phyloP scores from a whole-genome alignment of 2,113 vertebrate genomes.

The Lichenostomus cassidix region DNA sequence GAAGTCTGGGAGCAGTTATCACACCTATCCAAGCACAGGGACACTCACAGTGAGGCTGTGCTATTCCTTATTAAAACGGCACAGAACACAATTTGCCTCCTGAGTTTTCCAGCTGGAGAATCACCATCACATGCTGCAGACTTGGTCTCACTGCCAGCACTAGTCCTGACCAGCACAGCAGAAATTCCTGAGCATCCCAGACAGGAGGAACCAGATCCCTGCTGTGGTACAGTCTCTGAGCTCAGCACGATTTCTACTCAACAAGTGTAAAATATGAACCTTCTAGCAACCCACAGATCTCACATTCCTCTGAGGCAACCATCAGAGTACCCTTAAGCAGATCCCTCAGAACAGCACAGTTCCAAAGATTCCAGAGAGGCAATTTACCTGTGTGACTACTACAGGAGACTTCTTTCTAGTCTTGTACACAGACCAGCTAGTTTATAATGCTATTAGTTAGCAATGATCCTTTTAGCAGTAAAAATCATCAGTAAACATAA shows the following conservation, averaged over 20 bases:
- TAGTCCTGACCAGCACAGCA: background rate
- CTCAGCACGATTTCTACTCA: background rate
- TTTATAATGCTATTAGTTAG: background rate
- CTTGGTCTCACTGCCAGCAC: background rate
- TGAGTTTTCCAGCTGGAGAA: background rate
- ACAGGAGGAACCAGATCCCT: background rate
- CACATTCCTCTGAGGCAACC: background rate
- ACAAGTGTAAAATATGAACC: background rate
- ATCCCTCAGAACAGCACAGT: background rate
- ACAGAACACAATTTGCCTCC: background rate
- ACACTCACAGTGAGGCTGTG: background rate
- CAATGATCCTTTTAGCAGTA: background rate
- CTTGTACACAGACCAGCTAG: background rate
- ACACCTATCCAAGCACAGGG: background rate
- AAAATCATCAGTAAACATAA: background rate
- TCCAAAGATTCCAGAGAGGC: background rate
- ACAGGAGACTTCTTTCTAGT: background rate
- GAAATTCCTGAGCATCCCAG: background rate
- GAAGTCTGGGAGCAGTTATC: background rate
- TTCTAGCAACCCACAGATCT: background rate
- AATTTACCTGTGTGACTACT: background rate
- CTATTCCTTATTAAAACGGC: background rate
- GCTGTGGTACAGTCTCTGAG: background rate
- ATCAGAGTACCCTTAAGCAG: background rate
- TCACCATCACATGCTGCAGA: accelerated